These are phyloP conservation scores for Boleophthalmus pectinirostris DNA, from an alignment of 2,113 vertebrate genomes.

Conservation along the genomic window DNA sequence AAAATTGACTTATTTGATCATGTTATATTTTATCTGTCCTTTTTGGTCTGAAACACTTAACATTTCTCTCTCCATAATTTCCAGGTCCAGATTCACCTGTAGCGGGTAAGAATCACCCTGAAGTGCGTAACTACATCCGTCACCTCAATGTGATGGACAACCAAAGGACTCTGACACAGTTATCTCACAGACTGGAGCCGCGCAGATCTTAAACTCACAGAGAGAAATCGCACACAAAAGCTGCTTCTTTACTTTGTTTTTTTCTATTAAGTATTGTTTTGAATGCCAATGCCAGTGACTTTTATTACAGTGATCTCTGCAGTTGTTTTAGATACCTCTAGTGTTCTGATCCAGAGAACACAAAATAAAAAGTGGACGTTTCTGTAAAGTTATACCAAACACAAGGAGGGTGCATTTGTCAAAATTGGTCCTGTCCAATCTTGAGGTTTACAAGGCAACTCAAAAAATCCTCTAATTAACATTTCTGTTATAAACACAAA, in stretches of 20 bases:
- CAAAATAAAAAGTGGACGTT: neutral
- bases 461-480: constrained; percentile 38
- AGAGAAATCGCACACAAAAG: constrained; percentile 53
- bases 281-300: constrained; percentile 12
- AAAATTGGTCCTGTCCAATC: neutral
- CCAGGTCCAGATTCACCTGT: constrained; percentile 89
- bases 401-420: neutral
- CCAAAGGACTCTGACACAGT: constrained; percentile 95
- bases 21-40: neutral
- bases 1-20: neutral
- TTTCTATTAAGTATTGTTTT: constrained; percentile 37
- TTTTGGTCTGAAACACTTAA: neutral
- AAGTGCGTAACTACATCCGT: constrained; percentile 90
- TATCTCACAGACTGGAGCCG: constrained; percentile 94
- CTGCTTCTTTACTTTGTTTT: constrained; percentile 60
- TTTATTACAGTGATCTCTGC: constrained; percentile 47
- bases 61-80: constrained; percentile 14
- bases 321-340: constrained; percentile 40
- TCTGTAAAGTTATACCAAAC: neutral
- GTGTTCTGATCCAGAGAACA: constrained; percentile 25
- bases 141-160: constrained; percentile 97
- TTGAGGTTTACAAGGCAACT: constrained; percentile 11
- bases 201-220: constrained; percentile 84
- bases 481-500: constrained; percentile 33
- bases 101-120: constrained; percentile 92